Conservation (phyloP, 2,113 vertebrate genomes). For the Heteronetta atricapilla region DNA sequence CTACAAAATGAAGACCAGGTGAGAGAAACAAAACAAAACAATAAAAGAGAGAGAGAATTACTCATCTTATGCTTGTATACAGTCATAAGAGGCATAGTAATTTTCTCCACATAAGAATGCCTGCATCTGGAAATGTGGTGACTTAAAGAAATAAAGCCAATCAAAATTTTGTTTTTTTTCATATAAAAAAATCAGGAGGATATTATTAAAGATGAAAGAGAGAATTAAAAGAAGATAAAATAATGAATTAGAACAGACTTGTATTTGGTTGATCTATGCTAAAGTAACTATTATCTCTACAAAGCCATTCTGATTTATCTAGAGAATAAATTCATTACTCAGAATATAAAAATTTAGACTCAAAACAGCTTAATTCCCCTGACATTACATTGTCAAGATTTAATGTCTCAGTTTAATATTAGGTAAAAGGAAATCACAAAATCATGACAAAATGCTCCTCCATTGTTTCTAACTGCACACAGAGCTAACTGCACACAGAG, state of each 20-base stretch:
- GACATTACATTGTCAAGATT: background rate
- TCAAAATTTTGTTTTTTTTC: background rate
- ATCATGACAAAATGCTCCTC: background rate
- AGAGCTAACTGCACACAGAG: background rate
- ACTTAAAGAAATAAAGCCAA: background rate
- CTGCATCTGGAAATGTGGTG: background rate
- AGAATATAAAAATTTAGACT: background rate
- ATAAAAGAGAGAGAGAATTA: background rate
- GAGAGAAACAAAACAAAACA: fast-evolving
- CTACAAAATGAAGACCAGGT: background rate
- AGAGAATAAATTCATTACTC: background rate
- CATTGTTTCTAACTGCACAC: background rate
- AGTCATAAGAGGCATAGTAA: background rate
- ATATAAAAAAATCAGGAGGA: background rate
- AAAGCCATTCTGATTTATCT: background rate
- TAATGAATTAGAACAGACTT: background rate
- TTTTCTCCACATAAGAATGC: background rate
- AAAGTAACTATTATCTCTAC: background rate
- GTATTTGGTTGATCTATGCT: background rate
- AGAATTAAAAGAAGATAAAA: background rate
- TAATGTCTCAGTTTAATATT: background rate
- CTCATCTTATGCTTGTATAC: background rate
- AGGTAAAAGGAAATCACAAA: background rate
- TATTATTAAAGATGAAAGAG: background rate
- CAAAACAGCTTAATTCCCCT: background rate